These are phyloP conservation scores for Heliornis fulica DNA, from an alignment of 2,113 vertebrate species.

Conservation along the genomic window DNA sequence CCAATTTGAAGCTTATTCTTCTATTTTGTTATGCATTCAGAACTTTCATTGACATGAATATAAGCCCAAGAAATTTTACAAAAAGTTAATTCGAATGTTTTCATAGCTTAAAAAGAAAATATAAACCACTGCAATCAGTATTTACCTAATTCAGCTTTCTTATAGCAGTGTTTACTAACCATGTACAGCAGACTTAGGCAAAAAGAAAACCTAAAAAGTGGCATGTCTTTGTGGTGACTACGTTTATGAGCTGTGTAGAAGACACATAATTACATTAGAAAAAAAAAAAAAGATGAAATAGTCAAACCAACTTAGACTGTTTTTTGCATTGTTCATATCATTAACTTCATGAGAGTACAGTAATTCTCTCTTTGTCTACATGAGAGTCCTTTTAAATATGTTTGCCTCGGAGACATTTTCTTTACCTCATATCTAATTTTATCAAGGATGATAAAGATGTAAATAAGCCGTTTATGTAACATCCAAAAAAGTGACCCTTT, in stretches of 20 bases:
- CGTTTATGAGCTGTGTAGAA: background rate
- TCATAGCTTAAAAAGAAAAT: background rate
- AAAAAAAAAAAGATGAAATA: background rate
- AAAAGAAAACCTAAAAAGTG: background rate
- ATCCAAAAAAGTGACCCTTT: background rate
- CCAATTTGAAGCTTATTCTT: background rate
- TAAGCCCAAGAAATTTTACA: background rate
- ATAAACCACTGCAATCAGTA: background rate
- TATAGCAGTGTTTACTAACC: background rate
- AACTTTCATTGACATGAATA: background rate
- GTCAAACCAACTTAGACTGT: rapidly evolving
- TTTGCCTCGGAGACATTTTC: background rate
- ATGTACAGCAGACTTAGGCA: background rate
- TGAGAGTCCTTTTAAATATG: background rate
- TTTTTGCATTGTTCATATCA: background rate
- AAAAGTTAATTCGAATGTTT: background rate
- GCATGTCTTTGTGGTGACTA: background rate
- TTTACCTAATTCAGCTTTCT: background rate
- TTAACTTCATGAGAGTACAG: background rate
- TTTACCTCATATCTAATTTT: background rate
- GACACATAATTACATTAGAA: background rate
- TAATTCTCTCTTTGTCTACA: background rate
- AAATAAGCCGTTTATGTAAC: background rate
- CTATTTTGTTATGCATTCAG: background rate
- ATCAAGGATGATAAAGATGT: background rate